Evolutionary conservation across 2,888 invertebrate species (phyloP), one percentile per base, ranked within the genome.

Genomic region (Drosophila dives): DNA sequence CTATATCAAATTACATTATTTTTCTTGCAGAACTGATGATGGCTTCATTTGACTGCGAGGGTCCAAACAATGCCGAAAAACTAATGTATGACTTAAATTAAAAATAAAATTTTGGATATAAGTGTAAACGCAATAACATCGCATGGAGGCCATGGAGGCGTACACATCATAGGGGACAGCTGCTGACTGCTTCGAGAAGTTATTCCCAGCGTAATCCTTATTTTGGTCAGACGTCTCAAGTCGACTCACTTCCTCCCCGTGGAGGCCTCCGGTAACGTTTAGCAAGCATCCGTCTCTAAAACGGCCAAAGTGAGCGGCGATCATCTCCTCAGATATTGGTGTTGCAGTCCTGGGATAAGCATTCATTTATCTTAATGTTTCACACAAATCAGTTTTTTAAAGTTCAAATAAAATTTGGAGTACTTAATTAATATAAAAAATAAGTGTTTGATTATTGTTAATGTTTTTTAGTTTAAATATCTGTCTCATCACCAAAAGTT

Each of bases 81-180:
- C 62, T 78, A 15, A 78, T 78, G 78, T 81, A 80, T 32, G 78
- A 78, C 36, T 68, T 80, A 15, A 77, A 80, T 42, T 77, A 62
- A 29, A 29, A 29, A 1, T 29, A 6, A 6, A 29, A 66, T 29
- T 26, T n/a, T n/a, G 11, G 15, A 33, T 36, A 3, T 34, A 54
- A 42, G 2, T 26, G 15, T 20, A 40, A 40, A 40, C 65, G 70
- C 75, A 77, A 63, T 23, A 65, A 70, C 51, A 77, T 70, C 70
- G 78, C 77, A 77, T 74, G 77, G 77, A 77, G 77, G 77, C 77
- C 77, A 77, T 64, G 77, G 77, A 78, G 77, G 75, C 78, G 77
- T 78, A 50, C 29, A 50, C 29, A 62, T 74, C 69, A 77, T 63
- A 65, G 77, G 77, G 65, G 74, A 74, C 60, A 61, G 77, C 77